phyloP scores from a whole-genome alignment of 2,113 vertebrate species.

The Lethenteron reissneri region DNA sequence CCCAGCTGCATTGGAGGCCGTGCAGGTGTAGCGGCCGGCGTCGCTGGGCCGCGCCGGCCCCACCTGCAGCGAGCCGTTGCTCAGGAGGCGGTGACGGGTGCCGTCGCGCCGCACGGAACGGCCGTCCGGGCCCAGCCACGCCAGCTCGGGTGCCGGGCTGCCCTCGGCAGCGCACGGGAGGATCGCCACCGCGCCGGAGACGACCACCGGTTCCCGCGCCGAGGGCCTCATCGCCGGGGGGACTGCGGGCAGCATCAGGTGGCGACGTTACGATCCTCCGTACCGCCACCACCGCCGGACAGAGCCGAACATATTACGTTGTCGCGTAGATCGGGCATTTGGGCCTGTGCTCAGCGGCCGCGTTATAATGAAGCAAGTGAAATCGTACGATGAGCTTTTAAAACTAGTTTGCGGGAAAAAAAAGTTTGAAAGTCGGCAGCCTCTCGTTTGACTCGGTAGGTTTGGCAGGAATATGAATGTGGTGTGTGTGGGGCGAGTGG shows the following conservation, averaged over 20 bases:
- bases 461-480: too few species aligned
- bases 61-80: slow-evolving; percentile 52
- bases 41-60: slow-evolving; percentile 43
- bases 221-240: slow-evolving; percentile 46
- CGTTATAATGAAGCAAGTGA: too few species aligned
- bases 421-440: too few species aligned
- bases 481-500: too few species aligned
- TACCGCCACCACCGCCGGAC: too few species aligned
- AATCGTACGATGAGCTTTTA: too few species aligned
- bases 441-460: too few species aligned
- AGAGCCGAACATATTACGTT: too few species aligned
- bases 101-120: slow-evolving; percentile 20
- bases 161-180: slow-evolving; percentile 51
- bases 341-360: too few species aligned
- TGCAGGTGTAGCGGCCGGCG: slow-evolving; percentile 49
- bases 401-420: too few species aligned
- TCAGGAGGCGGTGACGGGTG: slow-evolving; percentile 32
- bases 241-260: slow-evolving; percentile 25
- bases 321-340: too few species aligned
- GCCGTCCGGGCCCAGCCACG: slow-evolving; percentile 40
- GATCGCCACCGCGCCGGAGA: slow-evolving; percentile 44
- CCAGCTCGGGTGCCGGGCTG: slow-evolving; percentile 39
- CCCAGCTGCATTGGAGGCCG: slow-evolving; percentile 46
- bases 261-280: too few species aligned
- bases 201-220: slow-evolving; percentile 22